Conservation (phyloP, 1,140 invertebrate species). For the Hermetia illucens region DNA sequence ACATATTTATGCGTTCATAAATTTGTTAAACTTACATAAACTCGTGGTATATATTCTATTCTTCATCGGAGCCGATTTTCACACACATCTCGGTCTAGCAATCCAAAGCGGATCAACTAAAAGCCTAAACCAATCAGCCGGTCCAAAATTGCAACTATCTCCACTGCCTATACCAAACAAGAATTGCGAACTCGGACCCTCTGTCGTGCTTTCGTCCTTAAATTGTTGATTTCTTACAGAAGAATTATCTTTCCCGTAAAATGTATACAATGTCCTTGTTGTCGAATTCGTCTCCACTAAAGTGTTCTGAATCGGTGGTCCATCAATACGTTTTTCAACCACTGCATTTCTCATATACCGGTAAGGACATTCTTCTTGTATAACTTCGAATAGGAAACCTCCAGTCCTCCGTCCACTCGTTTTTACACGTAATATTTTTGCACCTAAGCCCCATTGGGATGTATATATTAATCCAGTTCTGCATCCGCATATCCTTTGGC, state of each 20-base stretch:
- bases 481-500: constrained; percentile 39
- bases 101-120: constrained; percentile 24
- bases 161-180: constrained; percentile 12
- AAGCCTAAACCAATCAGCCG: constrained; percentile 21
- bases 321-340: constrained; percentile 14
- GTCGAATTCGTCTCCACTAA: constrained; percentile 25
- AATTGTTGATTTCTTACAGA: constrained; percentile 6
- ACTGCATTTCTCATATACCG: constrained; percentile 15
- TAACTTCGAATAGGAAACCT: constrained; percentile 39
- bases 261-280: constrained; percentile 25
- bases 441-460: constrained; percentile 17
- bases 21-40: background rate
- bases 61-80: background rate
- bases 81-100: constrained; percentile 23
- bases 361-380: constrained; percentile 36
- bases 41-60: background rate
- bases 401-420: constrained; percentile 17
- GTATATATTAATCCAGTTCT: constrained; percentile 33
- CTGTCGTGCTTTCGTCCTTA: background rate
- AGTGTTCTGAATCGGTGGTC: constrained; percentile 16
- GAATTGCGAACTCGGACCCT: background rate
- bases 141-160: constrained; percentile 21
- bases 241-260: constrained; percentile 24
- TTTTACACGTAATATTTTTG: constrained; percentile 28
- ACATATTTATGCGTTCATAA: too few relatives aligned